phyloP scores from a whole-genome alignment of 2,113 vertebrate genomes.

The Acrocephalus kingi region DNA sequence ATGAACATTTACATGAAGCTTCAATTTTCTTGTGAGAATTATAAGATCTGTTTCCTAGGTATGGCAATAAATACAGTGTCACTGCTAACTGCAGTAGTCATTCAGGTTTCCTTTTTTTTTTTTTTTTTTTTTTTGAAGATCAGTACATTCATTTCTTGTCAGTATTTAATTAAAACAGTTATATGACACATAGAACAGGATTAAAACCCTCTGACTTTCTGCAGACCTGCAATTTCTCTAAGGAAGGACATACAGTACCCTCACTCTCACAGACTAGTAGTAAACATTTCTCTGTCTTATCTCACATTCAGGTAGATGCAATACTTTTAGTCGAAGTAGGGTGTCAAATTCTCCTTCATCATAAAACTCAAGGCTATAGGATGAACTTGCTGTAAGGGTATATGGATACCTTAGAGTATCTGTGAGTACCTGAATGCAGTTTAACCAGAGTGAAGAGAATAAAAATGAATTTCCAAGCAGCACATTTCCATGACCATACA shows the following conservation, averaged over 20 bases:
- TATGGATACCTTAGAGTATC: background rate
- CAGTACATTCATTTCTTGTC: background rate
- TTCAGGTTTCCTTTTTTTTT: background rate
- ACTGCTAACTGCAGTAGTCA: background rate
- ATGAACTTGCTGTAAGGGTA: background rate
- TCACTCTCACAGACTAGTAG: background rate
- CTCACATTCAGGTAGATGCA: background rate
- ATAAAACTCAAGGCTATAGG: background rate
- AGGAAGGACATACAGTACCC: background rate
- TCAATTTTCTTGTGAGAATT: background rate
- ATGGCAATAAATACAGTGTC: background rate
- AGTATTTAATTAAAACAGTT: background rate
- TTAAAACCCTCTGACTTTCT: background rate
- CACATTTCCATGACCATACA: background rate
- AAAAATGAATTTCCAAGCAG: background rate
- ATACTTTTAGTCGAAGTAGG: background rate
- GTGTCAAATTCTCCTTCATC: background rate
- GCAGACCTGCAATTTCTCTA: background rate
- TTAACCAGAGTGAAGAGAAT: background rate
- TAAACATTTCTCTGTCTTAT: background rate
- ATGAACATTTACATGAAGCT: background rate
- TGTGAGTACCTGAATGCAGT: background rate
- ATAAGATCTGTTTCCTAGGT: background rate
- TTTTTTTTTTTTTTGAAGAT: background rate
- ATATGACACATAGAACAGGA: background rate